Conservation (phyloP, 53 echinoderm and acorn worm species). For the Echinometra lucunter region DNA sequence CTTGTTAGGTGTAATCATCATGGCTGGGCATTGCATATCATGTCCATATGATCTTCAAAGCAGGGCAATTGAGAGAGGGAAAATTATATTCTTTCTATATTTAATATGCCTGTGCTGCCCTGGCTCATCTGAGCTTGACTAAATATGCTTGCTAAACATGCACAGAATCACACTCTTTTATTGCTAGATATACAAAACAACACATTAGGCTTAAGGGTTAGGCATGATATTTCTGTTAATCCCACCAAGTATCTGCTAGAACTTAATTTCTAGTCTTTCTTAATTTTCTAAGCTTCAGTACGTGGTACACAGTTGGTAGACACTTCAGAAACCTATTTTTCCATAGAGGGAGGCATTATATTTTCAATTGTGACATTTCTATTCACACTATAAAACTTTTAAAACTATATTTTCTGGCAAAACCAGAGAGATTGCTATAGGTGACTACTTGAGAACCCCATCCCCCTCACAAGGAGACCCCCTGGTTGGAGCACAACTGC, state of each 20-base stretch:
- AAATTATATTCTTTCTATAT: neutral
- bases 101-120: neutral
- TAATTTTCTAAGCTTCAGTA: too few species aligned
- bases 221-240: too few species aligned
- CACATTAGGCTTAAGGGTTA: neutral
- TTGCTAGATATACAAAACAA: neutral
- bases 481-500: conserved; percentile 9
- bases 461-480: neutral
- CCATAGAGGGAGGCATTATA: too few species aligned
- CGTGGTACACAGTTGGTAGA: too few species aligned
- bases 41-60: neutral
- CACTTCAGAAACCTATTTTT: too few species aligned
- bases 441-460: neutral
- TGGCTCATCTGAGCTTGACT: neutral
- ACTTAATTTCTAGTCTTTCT: too few species aligned
- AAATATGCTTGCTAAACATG: neutral
- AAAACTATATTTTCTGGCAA: too few species aligned
- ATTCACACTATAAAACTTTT: too few species aligned
- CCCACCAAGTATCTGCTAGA: too few species aligned
- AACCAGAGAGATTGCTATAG: too few species aligned
- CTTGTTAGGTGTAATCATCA: neutral
- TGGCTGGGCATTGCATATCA: neutral
- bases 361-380: too few species aligned
- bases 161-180: neutral
- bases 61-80: neutral